Percentiles rank a stretch among this genome's conserved stretches.
phyloP scores from a whole-genome alignment of 2,888 invertebrate species.

The Crepidodera aurea region DNA sequence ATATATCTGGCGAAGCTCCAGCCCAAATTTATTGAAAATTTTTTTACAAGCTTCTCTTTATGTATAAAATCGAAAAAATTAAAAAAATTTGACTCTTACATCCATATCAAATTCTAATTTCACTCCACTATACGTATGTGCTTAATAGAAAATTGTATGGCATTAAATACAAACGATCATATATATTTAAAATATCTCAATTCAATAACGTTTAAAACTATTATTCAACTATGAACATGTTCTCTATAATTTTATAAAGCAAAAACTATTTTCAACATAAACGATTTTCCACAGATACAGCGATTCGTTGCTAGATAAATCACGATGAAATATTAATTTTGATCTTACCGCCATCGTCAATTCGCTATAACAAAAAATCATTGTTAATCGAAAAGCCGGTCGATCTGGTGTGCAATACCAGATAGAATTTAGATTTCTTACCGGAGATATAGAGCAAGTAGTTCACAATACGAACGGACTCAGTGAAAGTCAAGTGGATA shows the following conservation, averaged over 20 bases:
- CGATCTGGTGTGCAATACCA: slow-evolving; percentile 34
- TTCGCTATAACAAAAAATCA: slow-evolving; percentile 20
- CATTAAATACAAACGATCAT: too few species aligned
- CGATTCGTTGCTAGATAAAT: slow-evolving; percentile 25
- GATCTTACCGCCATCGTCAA: slow-evolving; percentile 14
- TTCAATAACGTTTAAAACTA: neutral
- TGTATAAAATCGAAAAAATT: too few species aligned
- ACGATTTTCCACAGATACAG: neutral
- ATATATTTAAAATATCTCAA: too few species aligned
- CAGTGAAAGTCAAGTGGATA: slow-evolving; percentile 49
- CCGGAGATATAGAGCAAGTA: slow-evolving; percentile 34
- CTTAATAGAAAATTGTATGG: too few species aligned
- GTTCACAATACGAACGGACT: slow-evolving; percentile 24
- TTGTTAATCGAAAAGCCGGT: slow-evolving; percentile 16
- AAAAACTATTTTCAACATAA: neutral
- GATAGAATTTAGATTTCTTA: slow-evolving; percentile 35
- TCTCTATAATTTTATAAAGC: too few species aligned
- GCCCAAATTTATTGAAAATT: too few species aligned
- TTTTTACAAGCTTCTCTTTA: too few species aligned
- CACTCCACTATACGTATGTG: too few species aligned
- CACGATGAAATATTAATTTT: slow-evolving; percentile 31
- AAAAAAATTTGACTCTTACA: too few species aligned
- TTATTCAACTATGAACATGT: neutral
- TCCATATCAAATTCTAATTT: too few species aligned
- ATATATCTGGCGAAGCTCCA: too few species aligned